Percentiles rank a stretch among this genome's conserved stretches.
Conservation (phyloP, 2,113 vertebrate species). For the Emydocephalus ijimae region DNA sequence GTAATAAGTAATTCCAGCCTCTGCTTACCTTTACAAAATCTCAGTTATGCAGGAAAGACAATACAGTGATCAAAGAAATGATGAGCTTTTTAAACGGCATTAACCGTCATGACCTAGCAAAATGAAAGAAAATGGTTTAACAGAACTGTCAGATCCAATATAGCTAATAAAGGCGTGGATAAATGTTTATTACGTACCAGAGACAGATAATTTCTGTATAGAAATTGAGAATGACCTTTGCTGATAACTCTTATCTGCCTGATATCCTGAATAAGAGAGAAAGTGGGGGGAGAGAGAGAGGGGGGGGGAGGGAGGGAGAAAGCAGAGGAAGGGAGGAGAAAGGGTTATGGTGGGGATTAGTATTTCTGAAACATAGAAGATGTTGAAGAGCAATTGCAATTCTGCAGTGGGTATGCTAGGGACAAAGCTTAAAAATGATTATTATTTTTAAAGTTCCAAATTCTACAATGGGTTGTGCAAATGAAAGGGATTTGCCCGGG, state of each 20-base stretch:
- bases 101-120: constrained; percentile 93
- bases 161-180: constrained; percentile 98
- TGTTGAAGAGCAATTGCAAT: constrained; percentile 56
- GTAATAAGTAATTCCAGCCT: constrained; percentile 75
- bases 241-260: constrained; percentile 90
- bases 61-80: constrained; percentile 80
- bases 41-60: constrained; percentile 69
- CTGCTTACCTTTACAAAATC: constrained; percentile 80
- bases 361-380: constrained; percentile 66
- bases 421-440: background rate
- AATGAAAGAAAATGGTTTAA: constrained; percentile 96
- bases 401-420: constrained; percentile 49
- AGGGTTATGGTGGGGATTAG: constrained; percentile 38
- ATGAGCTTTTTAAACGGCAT: constrained; percentile 93
- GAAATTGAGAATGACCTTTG: constrained; percentile 99
- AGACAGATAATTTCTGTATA: constrained; percentile 99
- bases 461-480: background rate
- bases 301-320: constrained; percentile 31
- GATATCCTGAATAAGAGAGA: constrained; percentile 78
- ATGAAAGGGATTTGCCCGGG: background rate
- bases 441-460: background rate
- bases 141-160: constrained; percentile 99
- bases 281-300: constrained; percentile 32
- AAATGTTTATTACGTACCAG: constrained; percentile 98
- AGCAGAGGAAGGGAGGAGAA: constrained; percentile 2